Base-by-base conservation (phyloP, 2,797 vertebrate genomes). In the Tamandua tetradactyla region DNA sequence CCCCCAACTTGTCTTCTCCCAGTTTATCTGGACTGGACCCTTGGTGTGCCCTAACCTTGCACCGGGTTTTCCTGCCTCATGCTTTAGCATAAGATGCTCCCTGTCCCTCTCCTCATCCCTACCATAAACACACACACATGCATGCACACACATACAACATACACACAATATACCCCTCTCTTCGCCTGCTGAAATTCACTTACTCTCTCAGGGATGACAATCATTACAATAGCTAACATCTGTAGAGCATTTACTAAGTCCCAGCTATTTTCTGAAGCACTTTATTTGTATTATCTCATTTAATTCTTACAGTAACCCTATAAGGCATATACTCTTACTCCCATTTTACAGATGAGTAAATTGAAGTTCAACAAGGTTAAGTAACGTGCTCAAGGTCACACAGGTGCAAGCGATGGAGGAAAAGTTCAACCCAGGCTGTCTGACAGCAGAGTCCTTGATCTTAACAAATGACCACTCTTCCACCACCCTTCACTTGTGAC, bases 121-220 rank as follows among this genome's bases (percentile, higher is more conserved):
- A 23, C 0, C 22, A 40, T 15, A 14, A 15, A 47, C 55, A 64
- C 25, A 42, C 17, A 25, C 6, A 7, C 66, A 85, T 18, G 12
- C 3, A 14, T 8, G 17, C 42, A 27, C 66, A 55, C 5, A 5
- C 6, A 7, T 55, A 55, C 55, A 55, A 55, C 55, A 55, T 55
- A 22, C 55, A n/a, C 1, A 10, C 17, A 71, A 72, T 8, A n/a
- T 40, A 42, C 32, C 4, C 8, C 11, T 22, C 11, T 17, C 57
- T 83, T 66, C 40, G 72, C 72, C 69, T 59, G 42, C 47, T 55
- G 71, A 87, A 94, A 87, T 61, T 42, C 32, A 61, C 32, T 37
- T 40, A 37, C 40, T 71, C 14, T 68, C 62, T 47, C 59, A 72
- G 57, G 35, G 78, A 66, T 57, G 59, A 18, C 22, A 81, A 72